Evolutionary conservation across 2,113 vertebrate species (phyloP).

Genomic region (Pelusios castaneus): DNA sequence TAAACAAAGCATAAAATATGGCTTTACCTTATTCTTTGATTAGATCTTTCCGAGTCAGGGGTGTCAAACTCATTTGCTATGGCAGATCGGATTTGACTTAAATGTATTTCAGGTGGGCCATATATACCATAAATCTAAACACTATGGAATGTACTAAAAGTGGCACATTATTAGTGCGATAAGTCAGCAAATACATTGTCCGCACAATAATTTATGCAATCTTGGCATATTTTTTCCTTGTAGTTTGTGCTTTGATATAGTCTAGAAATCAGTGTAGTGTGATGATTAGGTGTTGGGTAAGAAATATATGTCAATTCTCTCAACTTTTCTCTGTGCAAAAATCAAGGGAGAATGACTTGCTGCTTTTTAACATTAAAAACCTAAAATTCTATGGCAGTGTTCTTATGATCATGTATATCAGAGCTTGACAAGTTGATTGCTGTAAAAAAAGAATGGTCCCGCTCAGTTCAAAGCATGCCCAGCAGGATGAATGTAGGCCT

Average conservation of each 20-base stretch:
- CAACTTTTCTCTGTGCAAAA: not conserved
- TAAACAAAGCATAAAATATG: not conserved
- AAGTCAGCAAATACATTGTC: not conserved
- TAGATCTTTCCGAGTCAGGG: not conserved
- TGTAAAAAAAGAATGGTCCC: not conserved
- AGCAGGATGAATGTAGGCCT: not conserved
- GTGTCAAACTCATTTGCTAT: too few species aligned
- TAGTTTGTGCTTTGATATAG: not conserved
- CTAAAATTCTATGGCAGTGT: not conserved
- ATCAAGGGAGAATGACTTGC: not conserved
- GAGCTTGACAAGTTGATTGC: not conserved
- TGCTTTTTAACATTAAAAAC: not conserved
- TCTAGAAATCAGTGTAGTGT: not conserved
- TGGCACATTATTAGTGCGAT: not conserved
- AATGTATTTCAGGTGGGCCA: too few species aligned
- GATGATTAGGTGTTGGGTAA: not conserved
- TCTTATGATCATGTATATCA: not conserved
- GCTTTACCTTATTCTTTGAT: not conserved
- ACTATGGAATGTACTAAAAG: not conserved
- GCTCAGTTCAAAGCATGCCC: not conserved
- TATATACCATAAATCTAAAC: too few species aligned
- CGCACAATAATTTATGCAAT: not conserved
- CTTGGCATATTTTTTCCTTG: not conserved
- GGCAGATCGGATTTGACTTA: too few species aligned
- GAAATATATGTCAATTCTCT: not conserved